Evolutionary conservation across 2,888 invertebrate genomes (phyloP).

Genomic region (Perithous albicinctus): DNA sequence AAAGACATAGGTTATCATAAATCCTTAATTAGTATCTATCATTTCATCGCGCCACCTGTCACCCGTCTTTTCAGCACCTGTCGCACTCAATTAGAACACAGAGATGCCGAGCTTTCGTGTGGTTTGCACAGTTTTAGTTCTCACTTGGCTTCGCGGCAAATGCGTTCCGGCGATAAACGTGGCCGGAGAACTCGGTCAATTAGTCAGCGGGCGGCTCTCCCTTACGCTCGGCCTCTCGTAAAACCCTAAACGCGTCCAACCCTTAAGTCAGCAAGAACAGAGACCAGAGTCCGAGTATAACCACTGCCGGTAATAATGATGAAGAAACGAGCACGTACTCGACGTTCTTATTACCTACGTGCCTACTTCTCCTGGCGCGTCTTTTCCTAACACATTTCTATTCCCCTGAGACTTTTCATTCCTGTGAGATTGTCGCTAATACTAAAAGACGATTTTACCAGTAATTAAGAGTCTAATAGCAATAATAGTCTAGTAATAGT

Average conservation of each 20-base stretch:
- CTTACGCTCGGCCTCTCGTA: constrained; percentile 47
- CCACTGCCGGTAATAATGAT: constrained; percentile 50
- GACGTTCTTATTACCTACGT: constrained; percentile 31
- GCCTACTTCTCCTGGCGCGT: constrained; percentile 10
- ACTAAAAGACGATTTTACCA: not conserved
- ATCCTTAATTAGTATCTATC: constrained; percentile 19
- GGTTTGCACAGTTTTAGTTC: constrained; percentile 34
- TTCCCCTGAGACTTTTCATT: not conserved
- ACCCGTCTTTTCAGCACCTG: constrained; percentile 14
- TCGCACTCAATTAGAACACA: constrained; percentile 19
- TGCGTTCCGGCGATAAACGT: constrained; percentile 41
- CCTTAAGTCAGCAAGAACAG: constrained; percentile 41
- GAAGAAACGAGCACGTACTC: constrained; percentile 46
- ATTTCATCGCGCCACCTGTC: constrained; percentile 59
- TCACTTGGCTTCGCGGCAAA: constrained; percentile 16
- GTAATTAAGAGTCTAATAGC: not conserved
- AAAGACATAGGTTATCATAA: not conserved
- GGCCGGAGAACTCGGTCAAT: constrained; percentile 47
- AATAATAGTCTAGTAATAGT: too few relatives aligned
- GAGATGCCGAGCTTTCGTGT: constrained; percentile 11
- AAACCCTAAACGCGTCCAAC: constrained; percentile 55
- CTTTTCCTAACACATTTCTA: constrained; percentile 23
- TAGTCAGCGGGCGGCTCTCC: constrained; percentile 58
- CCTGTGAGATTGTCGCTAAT: not conserved
- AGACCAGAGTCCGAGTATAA: constrained; percentile 22